Conservation (phyloP, 1,140 invertebrate genomes). For the Eurosta solidaginis region DNA sequence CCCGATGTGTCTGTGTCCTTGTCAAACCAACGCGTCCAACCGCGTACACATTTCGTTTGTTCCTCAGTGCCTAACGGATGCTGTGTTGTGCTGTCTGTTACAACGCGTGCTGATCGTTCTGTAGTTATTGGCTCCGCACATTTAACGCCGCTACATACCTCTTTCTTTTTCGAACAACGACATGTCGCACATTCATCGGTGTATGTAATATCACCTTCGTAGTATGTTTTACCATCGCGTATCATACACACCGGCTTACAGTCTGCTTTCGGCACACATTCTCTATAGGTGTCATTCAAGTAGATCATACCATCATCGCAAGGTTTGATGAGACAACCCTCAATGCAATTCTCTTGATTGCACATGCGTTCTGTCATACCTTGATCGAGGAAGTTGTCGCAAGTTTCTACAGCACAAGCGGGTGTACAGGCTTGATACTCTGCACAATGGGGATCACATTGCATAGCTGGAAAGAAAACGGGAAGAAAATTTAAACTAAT, state of each 20-base stretch:
- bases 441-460: constrained; percentile 80
- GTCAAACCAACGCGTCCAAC: constrained; percentile 80
- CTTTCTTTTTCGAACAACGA: constrained; percentile 68
- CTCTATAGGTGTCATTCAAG: constrained; percentile 68
- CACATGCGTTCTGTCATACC: constrained; percentile 67
- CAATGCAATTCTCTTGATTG: constrained; percentile 74
- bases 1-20: constrained; percentile 61
- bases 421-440: constrained; percentile 81
- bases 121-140: constrained; percentile 58
- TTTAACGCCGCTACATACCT: constrained; percentile 72
- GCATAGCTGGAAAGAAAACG: constrained; percentile 71
- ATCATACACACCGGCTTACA: constrained; percentile 75
- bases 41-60: constrained; percentile 64
- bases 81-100: constrained; percentile 41
- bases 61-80: constrained; percentile 40
- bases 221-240: constrained; percentile 67
- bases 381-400: constrained; percentile 76
- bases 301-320: constrained; percentile 75
- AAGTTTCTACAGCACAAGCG: constrained; percentile 80
- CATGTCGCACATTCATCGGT: constrained; percentile 79
- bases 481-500: too few relatives aligned
- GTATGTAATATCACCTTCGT: constrained; percentile 78
- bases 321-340: constrained; percentile 69
- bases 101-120: neutral
- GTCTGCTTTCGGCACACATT: constrained; percentile 73